These are phyloP conservation scores for Bucorvus abyssinicus DNA, from an alignment of 2,797 vertebrate species.

Conservation along the genomic window DNA sequence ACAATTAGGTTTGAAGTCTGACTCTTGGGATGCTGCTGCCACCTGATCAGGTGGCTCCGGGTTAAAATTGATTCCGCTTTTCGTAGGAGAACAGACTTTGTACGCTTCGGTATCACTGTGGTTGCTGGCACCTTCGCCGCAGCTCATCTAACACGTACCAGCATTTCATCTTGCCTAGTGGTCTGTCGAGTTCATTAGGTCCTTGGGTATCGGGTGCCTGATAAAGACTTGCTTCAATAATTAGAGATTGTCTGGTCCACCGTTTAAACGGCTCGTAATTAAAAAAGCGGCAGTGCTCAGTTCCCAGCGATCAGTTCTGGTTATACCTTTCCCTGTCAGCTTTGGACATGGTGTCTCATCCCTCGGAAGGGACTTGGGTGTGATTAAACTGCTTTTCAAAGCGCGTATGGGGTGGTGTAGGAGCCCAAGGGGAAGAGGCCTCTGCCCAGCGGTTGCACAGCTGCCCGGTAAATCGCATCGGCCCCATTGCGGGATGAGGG, in stretches of 20 bases:
- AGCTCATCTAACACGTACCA: not conserved
- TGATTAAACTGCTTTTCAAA: not conserved
- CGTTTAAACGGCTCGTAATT: not conserved
- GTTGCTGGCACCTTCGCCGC: not conserved
- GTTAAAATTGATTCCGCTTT: not conserved
- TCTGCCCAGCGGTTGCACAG: not conserved
- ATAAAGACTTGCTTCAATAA: not conserved
- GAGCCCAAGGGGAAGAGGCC: not conserved
- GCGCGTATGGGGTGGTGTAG: rapidly evolving
- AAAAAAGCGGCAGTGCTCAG: not conserved
- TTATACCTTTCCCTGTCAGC: not conserved
- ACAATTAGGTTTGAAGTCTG: not conserved
- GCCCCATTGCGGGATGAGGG: not conserved
- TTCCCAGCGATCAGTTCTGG: not conserved
- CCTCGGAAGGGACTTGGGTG: not conserved
- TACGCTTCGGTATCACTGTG: not conserved
- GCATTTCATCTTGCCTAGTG: not conserved
- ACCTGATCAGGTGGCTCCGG: rapidly evolving
- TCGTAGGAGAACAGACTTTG: not conserved
- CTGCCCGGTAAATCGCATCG: not conserved
- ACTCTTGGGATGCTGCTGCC: not conserved
- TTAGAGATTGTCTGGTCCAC: not conserved
- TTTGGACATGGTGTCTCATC: not conserved
- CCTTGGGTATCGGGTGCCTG: not conserved
- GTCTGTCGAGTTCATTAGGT: not conserved